Base-by-base conservation (phyloP, 2,888 invertebrate genomes). In the Torymus texanus region DNA sequence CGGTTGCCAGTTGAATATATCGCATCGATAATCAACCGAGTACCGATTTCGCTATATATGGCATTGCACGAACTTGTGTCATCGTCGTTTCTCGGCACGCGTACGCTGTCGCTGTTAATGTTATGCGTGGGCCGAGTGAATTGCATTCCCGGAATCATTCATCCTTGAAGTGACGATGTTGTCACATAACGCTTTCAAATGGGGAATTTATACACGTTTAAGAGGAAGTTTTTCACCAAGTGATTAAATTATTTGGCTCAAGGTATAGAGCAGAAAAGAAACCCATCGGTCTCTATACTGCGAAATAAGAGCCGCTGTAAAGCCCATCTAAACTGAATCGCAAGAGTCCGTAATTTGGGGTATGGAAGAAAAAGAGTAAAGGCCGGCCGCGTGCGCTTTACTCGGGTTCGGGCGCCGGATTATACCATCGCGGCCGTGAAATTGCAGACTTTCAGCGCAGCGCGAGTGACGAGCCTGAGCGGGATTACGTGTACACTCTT, bases 101-200 rank as follows among this genome's bases (percentile, higher is more conserved):
- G 74, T 4, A 24, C 56, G 58, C 58, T 50, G 55, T 61, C 71
- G 71, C 21, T 29, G 62, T 72, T 72, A 72, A 72, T 65, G 41
- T 29, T 66, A 62, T 18, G 77, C 77, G 77, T 71, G 71, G 71
- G 71, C 13, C 58, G 71, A 50, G 29, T 59, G 14, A 61, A 72
- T 77, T 59, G 77, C 77, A 71, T 72, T 77, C 77, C 59, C 1
- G 72, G 77, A 77, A 77, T 72, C 56, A 53, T 66, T 66, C 29
- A 66, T 77, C 77, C 77, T 77, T 77, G 75, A 65, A 58, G 56
- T 16, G 8, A 8, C 41, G 41, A 41, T 41, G 41, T 41, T 41
- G 58, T 50, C 41, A 56, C 56, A 58, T 11, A 5, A 29, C 55
- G 51, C n/a, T 41, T 50, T 14, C n/a, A 29, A 16, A 29, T 50